A percentile compares a stretch with the other conserved stretches of the same genome.
phyloP scores from a whole-genome alignment of 2,888 invertebrate species.

The Himalopsyche japonica region DNA sequence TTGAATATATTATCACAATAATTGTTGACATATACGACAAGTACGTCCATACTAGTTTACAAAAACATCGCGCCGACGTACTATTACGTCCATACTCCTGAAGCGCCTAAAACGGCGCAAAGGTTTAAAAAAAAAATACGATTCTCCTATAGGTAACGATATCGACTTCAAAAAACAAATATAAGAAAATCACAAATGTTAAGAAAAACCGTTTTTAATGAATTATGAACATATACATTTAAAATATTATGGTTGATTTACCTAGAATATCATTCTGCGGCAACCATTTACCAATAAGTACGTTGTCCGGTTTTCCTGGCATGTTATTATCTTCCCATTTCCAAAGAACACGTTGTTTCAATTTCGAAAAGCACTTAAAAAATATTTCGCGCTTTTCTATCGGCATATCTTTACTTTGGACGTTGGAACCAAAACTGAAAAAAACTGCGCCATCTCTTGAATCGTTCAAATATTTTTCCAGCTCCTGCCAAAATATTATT shows the following conservation, averaged over 20 bases:
- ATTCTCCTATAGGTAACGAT: too few species aligned
- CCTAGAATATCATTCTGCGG: conserved; percentile 68
- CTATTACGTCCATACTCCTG: too few species aligned
- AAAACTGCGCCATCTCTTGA: conserved; percentile 60
- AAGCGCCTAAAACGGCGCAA: too few species aligned
- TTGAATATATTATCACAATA: too few species aligned
- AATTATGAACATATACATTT: background rate
- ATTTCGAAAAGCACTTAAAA: conserved; percentile 58
- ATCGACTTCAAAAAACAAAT: too few species aligned
- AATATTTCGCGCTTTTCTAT: conserved; percentile 56
- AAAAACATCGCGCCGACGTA: too few species aligned
- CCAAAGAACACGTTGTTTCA: conserved; percentile 70
- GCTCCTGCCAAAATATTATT: too few species aligned
- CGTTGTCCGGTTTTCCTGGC: conserved; percentile 59
- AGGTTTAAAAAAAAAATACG: too few species aligned
- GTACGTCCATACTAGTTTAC: too few species aligned
- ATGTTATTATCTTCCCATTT: conserved; percentile 68
- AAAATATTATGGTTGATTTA: conserved; percentile 26
- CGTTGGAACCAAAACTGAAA: conserved; percentile 64
- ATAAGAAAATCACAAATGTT: too few species aligned
- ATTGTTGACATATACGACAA: too few species aligned
- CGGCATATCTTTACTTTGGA: conserved; percentile 59
- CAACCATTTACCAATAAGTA: conserved; percentile 65
- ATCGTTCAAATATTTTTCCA: conserved; percentile 45
- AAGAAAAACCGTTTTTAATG: too few species aligned